Evolutionary conservation across 1,140 invertebrate species (phyloP).

Genomic region (Cotesia vestalis): DNA sequence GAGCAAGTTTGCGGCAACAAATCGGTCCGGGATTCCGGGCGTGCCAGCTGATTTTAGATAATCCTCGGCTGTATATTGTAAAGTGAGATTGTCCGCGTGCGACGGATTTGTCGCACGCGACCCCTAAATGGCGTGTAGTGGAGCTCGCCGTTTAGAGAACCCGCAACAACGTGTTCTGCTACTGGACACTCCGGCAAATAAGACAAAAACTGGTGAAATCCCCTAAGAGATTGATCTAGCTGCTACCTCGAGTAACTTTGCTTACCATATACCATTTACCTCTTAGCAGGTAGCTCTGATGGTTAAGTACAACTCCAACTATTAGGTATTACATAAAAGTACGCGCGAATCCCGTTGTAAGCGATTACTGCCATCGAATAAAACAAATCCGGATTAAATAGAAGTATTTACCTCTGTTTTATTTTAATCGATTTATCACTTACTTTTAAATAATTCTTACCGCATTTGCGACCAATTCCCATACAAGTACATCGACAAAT

Average conservation of each 20-base stretch:
- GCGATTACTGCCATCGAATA: too few relatives aligned
- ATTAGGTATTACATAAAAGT: too few relatives aligned
- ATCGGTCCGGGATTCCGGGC: constrained; percentile 60
- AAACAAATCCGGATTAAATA: too few relatives aligned
- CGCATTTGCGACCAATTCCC: background rate
- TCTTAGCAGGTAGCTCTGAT: constrained; percentile 14
- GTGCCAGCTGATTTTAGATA: constrained; percentile 59
- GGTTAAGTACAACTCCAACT: too few relatives aligned
- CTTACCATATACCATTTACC: constrained; percentile 60
- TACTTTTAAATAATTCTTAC: too few relatives aligned
- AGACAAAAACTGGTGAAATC: too few relatives aligned
- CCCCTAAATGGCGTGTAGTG: constrained; percentile 55
- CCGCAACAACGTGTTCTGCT: too few relatives aligned
- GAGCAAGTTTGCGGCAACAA: constrained; percentile 52
- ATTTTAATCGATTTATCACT: too few relatives aligned
- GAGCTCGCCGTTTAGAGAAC: constrained; percentile 9
- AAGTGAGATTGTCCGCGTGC: constrained; percentile 33
- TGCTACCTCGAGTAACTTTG: constrained; percentile 37
- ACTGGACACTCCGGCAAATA: too few relatives aligned
- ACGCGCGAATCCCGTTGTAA: too few relatives aligned
- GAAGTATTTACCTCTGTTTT: too few relatives aligned
- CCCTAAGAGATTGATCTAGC: too few relatives aligned
- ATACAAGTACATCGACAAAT: background rate
- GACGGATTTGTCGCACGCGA: constrained; percentile 60
- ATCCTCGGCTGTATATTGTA: constrained; percentile 42